Percentiles rank a stretch among this genome's conserved stretches.
Conservation (phyloP, 2,113 vertebrate genomes). For the Elachura formosa region DNA sequence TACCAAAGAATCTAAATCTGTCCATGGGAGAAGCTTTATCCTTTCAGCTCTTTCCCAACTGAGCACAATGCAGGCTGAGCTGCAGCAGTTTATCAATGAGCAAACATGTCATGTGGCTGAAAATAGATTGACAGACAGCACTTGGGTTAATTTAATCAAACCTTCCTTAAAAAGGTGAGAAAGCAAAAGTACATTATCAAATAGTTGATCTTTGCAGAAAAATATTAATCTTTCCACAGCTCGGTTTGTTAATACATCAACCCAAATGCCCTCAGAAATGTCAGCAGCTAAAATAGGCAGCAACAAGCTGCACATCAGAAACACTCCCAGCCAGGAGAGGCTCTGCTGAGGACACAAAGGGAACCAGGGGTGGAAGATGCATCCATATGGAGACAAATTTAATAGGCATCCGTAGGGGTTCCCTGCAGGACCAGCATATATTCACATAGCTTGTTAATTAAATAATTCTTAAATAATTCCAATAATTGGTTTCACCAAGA, state of each 20-base stretch:
- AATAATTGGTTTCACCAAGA: conserved; percentile 41
- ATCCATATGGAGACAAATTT: conserved; percentile 28
- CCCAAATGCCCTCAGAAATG: conserved; percentile 61
- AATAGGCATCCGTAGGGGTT: conserved; percentile 22
- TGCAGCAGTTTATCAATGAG: neutral
- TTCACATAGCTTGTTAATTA: conserved; percentile 54
- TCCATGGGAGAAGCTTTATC: neutral
- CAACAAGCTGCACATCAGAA: conserved; percentile 37
- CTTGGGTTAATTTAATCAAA: conserved; percentile 50
- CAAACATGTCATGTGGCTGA: neutral
- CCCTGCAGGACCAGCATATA: neutral
- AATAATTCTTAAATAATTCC: conserved; percentile 25
- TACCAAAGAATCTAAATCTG: neutral
- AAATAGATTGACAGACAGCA: neutral
- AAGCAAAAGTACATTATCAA: conserved; percentile 23
- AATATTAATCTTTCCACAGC: conserved; percentile 60
- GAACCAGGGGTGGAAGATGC: conserved; percentile 2
- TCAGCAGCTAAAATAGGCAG: conserved; percentile 53
- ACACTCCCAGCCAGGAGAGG: neutral
- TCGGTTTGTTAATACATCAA: conserved; percentile 59
- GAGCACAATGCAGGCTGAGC: neutral
- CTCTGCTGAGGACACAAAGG: conserved; percentile 8
- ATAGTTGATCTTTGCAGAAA: conserved; percentile 42
- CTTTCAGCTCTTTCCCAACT: neutral
- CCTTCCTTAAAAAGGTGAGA: conserved; percentile 20